Percentiles rank a stretch among this genome's conserved stretches.
phyloP scores from a whole-genome alignment of 2,888 invertebrate species.

The Eupelmus urozonus region DNA sequence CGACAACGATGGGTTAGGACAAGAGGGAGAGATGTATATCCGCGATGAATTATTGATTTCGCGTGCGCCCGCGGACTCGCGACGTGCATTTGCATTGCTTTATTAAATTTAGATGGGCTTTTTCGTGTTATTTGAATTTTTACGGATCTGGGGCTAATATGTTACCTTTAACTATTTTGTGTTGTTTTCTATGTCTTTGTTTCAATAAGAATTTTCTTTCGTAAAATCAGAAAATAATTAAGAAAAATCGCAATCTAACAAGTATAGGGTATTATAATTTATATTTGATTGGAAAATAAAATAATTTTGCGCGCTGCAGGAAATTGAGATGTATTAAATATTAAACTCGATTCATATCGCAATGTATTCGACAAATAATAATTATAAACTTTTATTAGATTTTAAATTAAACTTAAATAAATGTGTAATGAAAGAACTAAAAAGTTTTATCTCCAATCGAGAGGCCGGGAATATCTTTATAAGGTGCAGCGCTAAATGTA shows the following conservation, averaged over 20 bases:
- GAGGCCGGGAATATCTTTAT: conserved; percentile 70
- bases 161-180: background rate
- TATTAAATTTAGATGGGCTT: conserved; percentile 54
- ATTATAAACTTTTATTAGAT: conserved; percentile 23
- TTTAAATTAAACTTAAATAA: conserved; percentile 51
- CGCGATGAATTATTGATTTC: conserved; percentile 62
- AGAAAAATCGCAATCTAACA: too few species aligned
- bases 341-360: background rate
- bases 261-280: background rate
- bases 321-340: conserved; percentile 31
- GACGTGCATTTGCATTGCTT: conserved; percentile 58
- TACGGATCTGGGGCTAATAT: background rate
- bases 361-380: conserved; percentile 6
- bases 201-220: too few species aligned
- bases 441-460: conserved; percentile 58
- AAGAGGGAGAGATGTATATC: conserved; percentile 26
- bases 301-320: too few species aligned
- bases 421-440: conserved; percentile 54
- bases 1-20: conserved; percentile 11
- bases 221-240: too few species aligned
- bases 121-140: conserved; percentile 11
- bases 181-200: background rate
- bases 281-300: too few species aligned
- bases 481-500: conserved; percentile 69
- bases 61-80: conserved; percentile 59